Conservation (phyloP, 2,888 invertebrate genomes). For the Spodoptera picta region DNA sequence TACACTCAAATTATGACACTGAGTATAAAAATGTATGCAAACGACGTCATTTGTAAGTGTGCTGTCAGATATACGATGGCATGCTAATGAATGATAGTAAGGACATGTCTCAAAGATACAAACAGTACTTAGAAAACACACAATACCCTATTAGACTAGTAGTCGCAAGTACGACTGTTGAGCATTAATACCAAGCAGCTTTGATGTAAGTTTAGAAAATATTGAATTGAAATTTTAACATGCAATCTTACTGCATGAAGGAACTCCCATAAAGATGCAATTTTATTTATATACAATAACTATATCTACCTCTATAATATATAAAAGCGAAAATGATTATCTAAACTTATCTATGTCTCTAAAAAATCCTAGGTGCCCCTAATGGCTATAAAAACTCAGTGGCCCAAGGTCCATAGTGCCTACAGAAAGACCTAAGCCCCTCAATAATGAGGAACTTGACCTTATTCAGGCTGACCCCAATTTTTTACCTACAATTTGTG, state of each 20-base stretch:
- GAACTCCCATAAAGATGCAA: too few species aligned
- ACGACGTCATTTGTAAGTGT: slow-evolving; percentile 55
- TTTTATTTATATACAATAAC: too few species aligned
- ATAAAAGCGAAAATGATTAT: too few species aligned
- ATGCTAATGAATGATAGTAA: slow-evolving; percentile 29
- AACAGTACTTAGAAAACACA: too few species aligned
- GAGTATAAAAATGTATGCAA: slow-evolving; percentile 59
- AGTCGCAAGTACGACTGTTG: too few species aligned
- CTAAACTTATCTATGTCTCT: too few species aligned
- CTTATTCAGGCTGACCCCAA: neutral
- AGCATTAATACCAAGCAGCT: too few species aligned
- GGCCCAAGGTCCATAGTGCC: slow-evolving; percentile 8
- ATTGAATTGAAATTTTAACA: too few species aligned
- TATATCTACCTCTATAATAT: too few species aligned
- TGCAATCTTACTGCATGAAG: too few species aligned
- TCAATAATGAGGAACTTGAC: slow-evolving; percentile 1
- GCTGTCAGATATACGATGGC: slow-evolving; percentile 43
- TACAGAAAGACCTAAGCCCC: neutral
- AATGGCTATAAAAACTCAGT: slow-evolving; percentile 4
- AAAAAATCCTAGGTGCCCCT: slow-evolving; percentile 10
- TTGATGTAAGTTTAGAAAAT: too few species aligned
- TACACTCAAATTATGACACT: slow-evolving; percentile 59
- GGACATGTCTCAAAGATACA: slow-evolving; percentile 9
- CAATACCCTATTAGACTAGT: too few species aligned
- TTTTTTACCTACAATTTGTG: neutral